Evolutionary conservation across 2,797 vertebrate species (phyloP).

Genomic region (Lithobates pipiens): DNA sequence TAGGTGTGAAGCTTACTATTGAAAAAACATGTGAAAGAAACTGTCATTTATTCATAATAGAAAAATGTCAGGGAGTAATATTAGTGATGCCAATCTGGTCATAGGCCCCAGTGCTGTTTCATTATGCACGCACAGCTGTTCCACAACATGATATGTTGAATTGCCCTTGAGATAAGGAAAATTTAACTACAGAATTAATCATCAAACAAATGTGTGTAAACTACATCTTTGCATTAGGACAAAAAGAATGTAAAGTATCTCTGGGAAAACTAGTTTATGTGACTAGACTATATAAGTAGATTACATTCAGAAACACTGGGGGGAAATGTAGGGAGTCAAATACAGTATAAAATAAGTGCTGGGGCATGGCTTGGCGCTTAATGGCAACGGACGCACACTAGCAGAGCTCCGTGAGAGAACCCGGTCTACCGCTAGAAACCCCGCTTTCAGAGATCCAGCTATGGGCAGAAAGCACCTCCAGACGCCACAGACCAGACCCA

Average conservation of each 20-base stretch:
- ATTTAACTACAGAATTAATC: constrained; percentile 60
- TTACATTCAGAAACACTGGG: not conserved
- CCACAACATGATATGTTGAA: constrained; percentile 28
- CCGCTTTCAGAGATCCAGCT: no score
- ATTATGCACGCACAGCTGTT: constrained; percentile 58
- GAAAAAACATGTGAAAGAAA: not conserved
- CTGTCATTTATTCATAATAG: constrained; percentile 42
- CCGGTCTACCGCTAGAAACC: no score
- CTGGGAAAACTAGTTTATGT: not conserved
- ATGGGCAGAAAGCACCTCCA: no score
- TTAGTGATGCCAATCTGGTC: constrained; percentile 48
- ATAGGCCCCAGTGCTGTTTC: constrained; percentile 18
- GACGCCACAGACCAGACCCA: no score
- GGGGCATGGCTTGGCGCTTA: no score
- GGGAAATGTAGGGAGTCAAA: not conserved
- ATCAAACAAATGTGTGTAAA: constrained; percentile 57
- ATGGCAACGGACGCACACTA: no score
- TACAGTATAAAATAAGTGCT: not conserved
- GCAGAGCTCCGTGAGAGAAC: no score
- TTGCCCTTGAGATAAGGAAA: constrained; percentile 55
- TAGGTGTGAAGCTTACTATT: constrained; percentile 12
- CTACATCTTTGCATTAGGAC: constrained; percentile 43
- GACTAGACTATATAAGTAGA: constrained; percentile 2
- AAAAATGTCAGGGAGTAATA: constrained; percentile 44
- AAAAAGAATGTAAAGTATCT: constrained; percentile 51